Base-by-base conservation (phyloP, 23 tunicate species). In the Ascidia mentula region DNA sequence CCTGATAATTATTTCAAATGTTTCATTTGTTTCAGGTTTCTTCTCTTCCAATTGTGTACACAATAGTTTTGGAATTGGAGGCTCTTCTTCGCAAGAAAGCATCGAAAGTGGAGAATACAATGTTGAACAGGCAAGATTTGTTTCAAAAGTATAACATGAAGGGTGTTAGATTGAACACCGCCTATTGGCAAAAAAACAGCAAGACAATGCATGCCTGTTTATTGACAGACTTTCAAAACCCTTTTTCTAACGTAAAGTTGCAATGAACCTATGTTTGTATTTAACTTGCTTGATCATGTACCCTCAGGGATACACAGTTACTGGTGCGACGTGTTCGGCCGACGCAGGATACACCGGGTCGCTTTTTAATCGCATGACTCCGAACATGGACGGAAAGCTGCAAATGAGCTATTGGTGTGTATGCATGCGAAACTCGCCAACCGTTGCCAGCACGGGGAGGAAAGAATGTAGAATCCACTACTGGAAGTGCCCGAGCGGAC, bases 401-500 rank as follows among this genome's bases (percentile, higher is more conserved):
- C 65, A 53, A 53, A 53, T 26, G 24, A 53, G 65, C 65, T 53
- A 53, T 9, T 20, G 13, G 28, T 53, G 65, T 9, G 24, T 53
- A 3, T 53, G 65, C 46, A 34, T 33, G 34, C 70, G 74, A 31
- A 75, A 32, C n/a, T n/a, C 80, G 18, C 70, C 32, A 36, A 8
- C 81, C 18, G 60, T 13, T 0, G 76, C 73, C 73, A 38, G 75
- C n/a, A 12, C 81, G 75, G 89, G 82, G 15, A 79, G 98, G 32
- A 86, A 80, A 30, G 89, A 84, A 84, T 93, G 98, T 79, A 59
- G 81, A 0, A 93, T 93, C 13, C 86, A 93, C 74, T 93, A 93
- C 77, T 93, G 98, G 98, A 84, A 93, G 70, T 93, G 98, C 73
- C 97, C 97, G 38, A 53, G 65, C 24, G 65, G n/a, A n/a, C n/a